phyloP scores from a whole-genome alignment of 2,797 vertebrate species.

The Enteromius unitaeniatus region DNA sequence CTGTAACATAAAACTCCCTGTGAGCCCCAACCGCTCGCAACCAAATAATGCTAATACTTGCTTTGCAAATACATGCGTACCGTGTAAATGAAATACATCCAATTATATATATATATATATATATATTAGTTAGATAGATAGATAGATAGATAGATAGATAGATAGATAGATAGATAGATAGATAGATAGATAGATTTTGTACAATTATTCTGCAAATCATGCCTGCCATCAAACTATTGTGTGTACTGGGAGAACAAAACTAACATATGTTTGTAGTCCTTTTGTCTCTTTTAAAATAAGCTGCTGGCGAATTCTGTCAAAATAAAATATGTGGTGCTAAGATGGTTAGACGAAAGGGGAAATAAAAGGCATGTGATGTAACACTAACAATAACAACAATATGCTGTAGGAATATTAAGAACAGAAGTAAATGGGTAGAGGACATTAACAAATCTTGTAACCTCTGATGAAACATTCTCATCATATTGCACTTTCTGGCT shows the following conservation, averaged over 20 bases:
- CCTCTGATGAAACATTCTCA: constrained; percentile 7
- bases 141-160: background rate
- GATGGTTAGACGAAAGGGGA: background rate
- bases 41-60: background rate
- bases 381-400: background rate
- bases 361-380: constrained; percentile 32
- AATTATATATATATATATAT: too few relatives aligned
- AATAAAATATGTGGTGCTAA: constrained; percentile 5
- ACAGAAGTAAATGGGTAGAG: background rate
- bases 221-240: background rate
- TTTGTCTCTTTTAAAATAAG: background rate
- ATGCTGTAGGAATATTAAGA: constrained; percentile 3
- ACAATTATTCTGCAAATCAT: background rate
- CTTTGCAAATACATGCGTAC: background rate
- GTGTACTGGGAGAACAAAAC: background rate
- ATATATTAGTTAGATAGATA: too few relatives aligned
- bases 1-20: constrained; percentile 14
- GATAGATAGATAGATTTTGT: background rate
- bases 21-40: background rate
- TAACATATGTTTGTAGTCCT: background rate
- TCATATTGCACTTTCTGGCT: background rate
- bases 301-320: background rate
- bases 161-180: background rate
- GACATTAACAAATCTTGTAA: background rate
- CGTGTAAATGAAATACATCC: too few relatives aligned